Evolutionary conservation across 2,113 vertebrate species (phyloP).

Genomic region (Podarcis raffonei): DNA sequence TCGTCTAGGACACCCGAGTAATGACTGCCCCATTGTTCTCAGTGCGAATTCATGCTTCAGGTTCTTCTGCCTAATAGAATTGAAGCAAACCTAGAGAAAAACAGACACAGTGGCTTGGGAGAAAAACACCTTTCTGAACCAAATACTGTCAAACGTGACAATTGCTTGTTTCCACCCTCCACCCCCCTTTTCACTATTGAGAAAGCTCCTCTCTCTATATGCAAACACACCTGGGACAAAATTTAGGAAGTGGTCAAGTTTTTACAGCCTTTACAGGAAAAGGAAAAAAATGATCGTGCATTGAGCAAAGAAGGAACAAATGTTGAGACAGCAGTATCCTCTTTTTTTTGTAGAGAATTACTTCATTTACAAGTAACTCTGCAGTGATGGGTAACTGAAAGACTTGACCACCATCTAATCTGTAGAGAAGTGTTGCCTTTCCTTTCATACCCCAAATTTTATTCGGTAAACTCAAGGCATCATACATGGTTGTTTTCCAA

Average conservation of each 20-base stretch:
- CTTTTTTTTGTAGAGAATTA: slow-evolving; percentile 12
- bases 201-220: too few relatives aligned
- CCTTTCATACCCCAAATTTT: too few relatives aligned
- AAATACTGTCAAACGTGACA: background rate
- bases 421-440: too few relatives aligned
- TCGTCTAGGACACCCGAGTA: too few relatives aligned
- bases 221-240: too few relatives aligned
- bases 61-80: background rate
- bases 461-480: too few relatives aligned
- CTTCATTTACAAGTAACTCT: slow-evolving; percentile 20
- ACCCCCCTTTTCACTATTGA: background rate
- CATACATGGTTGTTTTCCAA: too few relatives aligned
- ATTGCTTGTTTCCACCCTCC: background rate
- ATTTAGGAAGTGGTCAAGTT: too few relatives aligned
- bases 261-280: slow-evolving; percentile 36
- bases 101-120: too few relatives aligned
- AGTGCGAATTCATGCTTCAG: too few relatives aligned
- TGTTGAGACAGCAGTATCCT: slow-evolving; percentile 23
- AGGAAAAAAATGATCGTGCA: slow-evolving; percentile 19
- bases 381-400: background rate
- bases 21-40: too few relatives aligned
- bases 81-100: background rate
- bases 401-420: background rate
- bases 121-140: background rate
- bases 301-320: slow-evolving; percentile 54